phyloP scores from a whole-genome alignment of 1,140 invertebrate species.

The Thaumetopoea pityocampa region DNA sequence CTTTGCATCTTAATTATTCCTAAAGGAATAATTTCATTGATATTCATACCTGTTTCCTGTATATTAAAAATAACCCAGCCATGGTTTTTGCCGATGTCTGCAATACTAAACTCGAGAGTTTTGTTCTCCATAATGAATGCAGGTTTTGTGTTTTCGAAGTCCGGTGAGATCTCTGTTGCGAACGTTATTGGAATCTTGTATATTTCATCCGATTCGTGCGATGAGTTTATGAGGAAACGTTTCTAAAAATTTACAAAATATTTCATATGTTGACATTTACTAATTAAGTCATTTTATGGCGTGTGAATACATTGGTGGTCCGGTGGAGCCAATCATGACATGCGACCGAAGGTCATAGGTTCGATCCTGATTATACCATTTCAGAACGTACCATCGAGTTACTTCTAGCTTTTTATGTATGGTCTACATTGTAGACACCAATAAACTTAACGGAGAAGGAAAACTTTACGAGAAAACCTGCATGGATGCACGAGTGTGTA shows the following conservation, averaged over 20 bases:
- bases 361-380: too few relatives aligned
- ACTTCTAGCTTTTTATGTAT: too few relatives aligned
- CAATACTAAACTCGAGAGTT: slow-evolving; percentile 28
- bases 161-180: slow-evolving; percentile 55
- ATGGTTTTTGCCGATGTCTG: slow-evolving; percentile 33
- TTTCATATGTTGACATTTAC: slow-evolving; percentile 12
- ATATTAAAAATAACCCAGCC: slow-evolving; percentile 84
- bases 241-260: slow-evolving; percentile 33
- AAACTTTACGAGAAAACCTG: too few relatives aligned
- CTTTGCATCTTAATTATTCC: not conserved
- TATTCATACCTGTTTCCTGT: slow-evolving; percentile 77
- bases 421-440: too few relatives aligned
- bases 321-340: too few relatives aligned
- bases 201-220: slow-evolving; percentile 38
- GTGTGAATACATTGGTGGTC: too few relatives aligned
- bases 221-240: slow-evolving; percentile 51
- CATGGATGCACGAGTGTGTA: too few relatives aligned
- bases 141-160: slow-evolving; percentile 78
- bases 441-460: too few relatives aligned
- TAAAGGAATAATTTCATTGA: not conserved
- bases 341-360: too few relatives aligned
- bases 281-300: too few relatives aligned
- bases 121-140: slow-evolving; percentile 69
- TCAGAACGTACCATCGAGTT: too few relatives aligned
- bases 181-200: slow-evolving; percentile 82